A percentile compares a stretch with the other conserved stretches of the same genome.
Conservation (phyloP, 2,113 vertebrate species). For the Romanogobio albipinnatus region DNA sequence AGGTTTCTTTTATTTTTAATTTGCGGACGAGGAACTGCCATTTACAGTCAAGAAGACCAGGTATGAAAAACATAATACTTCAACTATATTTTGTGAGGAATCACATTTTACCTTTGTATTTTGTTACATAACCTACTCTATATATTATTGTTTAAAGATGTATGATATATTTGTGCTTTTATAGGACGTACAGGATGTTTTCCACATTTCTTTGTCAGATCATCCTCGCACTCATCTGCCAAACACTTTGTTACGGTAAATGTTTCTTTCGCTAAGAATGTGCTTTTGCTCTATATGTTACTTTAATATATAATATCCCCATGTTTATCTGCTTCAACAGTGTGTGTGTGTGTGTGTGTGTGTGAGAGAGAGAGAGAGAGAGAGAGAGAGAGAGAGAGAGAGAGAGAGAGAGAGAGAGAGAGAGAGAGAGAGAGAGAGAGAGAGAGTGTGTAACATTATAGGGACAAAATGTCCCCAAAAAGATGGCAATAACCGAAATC, state of each 20-base stretch:
- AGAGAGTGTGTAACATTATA: too few species aligned
- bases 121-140: too few species aligned
- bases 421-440: too few species aligned
- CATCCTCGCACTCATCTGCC: not conserved
- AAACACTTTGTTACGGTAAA: constrained; percentile 15
- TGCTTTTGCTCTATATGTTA: not conserved
- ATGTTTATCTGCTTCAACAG: not conserved
- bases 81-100: not conserved
- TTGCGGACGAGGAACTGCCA: too few species aligned
- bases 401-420: too few species aligned
- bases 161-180: not conserved
- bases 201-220: not conserved
- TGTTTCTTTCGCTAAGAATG: not conserved
- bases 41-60: not conserved
- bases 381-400: too few species aligned
- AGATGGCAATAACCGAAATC: too few species aligned
- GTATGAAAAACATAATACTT: not conserved
- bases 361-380: too few species aligned
- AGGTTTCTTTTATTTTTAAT: not conserved
- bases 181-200: constrained; percentile 3
- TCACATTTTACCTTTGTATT: not conserved
- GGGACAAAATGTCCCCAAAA: too few species aligned
- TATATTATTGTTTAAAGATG: not conserved
- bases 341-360: not conserved
- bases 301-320: not conserved